Base-by-base conservation (phyloP, 1,140 invertebrate species). In the Mizuhopecten yessoensis region DNA sequence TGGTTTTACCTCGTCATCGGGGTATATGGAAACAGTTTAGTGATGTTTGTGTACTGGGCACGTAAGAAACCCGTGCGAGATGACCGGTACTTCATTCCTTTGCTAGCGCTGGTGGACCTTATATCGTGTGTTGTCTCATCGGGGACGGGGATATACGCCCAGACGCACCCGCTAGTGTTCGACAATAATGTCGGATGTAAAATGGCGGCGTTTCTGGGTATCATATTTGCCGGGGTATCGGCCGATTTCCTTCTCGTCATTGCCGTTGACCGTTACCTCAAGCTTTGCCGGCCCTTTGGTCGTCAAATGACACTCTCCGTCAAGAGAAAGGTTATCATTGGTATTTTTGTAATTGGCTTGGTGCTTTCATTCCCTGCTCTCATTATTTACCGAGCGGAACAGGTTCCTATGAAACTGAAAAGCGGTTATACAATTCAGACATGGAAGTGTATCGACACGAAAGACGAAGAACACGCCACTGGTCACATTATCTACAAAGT, bases 1-100 rank as follows among this genome's bases (percentile, higher is more conserved):
- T 88, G 20, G 34, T 15, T 88, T 34, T 88, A 88, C 87, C 87
- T 49, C 1, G 23, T 49, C 2, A 33, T 90, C 23, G 89, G 89
- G 23, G 20, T 90, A 3, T 17, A 49, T 9, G 90, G 90, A 36
- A 90, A 90, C 34, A 57, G 34, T 23, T 34, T 90, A 15, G 87
- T 90, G 29, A 57, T 90, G 9, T 36, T 88, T 20, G 42, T 88
- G 11, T 90, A 90, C 42, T 42, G 34, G 17, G 20, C 34, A 15
- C 39, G 39, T 29, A 33, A 87, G 34, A 87, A 88, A 33, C 45
- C 45, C 13, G 33, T 23, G 15, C 34, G 33, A 0, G 90, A 87
- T 20, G 90, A 90, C 33, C 33, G 90, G 49, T 90, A 34, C 23
- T 88, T 90, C 45, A 87, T 88, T 17, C 90, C 90, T 0, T 5